Evolutionary conservation across 2,888 invertebrate species (phyloP).

Genomic region (Tuta absoluta): DNA sequence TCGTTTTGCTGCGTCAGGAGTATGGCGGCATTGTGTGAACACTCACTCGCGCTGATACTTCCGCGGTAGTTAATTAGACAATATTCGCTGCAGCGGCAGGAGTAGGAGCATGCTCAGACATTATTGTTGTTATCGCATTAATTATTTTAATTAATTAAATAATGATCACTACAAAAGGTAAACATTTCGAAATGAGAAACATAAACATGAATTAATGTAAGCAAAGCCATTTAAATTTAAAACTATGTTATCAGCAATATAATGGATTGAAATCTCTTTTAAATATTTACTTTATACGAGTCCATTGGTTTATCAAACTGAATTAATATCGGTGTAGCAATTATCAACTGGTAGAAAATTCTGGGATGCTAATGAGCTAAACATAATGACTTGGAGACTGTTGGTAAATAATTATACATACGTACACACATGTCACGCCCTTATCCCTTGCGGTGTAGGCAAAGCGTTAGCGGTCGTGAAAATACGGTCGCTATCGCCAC

Average conservation of each 20-base stretch:
- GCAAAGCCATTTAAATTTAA: neutral
- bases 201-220: neutral
- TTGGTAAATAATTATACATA: too few relatives aligned
- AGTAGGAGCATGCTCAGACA: too few relatives aligned
- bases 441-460: too few relatives aligned
- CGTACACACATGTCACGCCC: too few relatives aligned
- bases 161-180: neutral
- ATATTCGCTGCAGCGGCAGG: too few relatives aligned
- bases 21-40: too few relatives aligned
- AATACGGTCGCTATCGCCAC: too few relatives aligned
- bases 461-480: too few relatives aligned
- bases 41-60: too few relatives aligned
- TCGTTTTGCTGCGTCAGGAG: too few relatives aligned
- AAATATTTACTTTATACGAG: slow-evolving; percentile 4
- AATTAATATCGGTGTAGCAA: slow-evolving; percentile 9
- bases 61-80: too few relatives aligned
- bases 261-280: neutral
- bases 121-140: neutral
- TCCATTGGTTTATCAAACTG: neutral
- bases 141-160: neutral
- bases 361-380: neutral
- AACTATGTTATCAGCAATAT: neutral
- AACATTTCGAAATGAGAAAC: neutral
- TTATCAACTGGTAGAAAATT: neutral
- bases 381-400: too few relatives aligned